These are phyloP conservation scores for Eilema depressum DNA, from an alignment of 2,888 invertebrate species.

Conservation along the genomic window DNA sequence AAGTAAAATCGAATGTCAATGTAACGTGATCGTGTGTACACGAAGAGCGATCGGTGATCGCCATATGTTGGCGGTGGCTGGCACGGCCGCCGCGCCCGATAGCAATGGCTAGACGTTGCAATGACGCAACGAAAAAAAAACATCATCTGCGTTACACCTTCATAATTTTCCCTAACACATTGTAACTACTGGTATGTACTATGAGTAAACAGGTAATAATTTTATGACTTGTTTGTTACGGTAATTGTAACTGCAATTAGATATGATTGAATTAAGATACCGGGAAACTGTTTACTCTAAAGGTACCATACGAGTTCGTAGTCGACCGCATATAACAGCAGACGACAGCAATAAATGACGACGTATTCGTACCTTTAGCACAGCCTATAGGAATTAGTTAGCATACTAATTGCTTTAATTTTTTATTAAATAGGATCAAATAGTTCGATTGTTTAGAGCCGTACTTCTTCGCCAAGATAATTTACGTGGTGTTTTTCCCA, in stretches of 20 bases:
- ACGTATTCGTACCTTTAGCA: too few relatives aligned
- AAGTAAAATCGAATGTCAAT: slow-evolving; percentile 53
- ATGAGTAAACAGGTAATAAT: slow-evolving; percentile 15
- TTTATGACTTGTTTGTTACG: slow-evolving; percentile 10
- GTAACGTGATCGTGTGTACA: slow-evolving; percentile 54
- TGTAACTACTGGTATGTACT: slow-evolving; percentile 30
- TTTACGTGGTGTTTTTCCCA: too few relatives aligned
- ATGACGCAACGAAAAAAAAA: slow-evolving; percentile 49
- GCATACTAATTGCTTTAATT: too few relatives aligned
- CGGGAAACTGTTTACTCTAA: not conserved
- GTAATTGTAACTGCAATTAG: slow-evolving; percentile 8
- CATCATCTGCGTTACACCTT: slow-evolving; percentile 42
- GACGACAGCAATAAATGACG: too few relatives aligned
- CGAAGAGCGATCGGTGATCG: slow-evolving; percentile 22
- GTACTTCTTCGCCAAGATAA: too few relatives aligned
- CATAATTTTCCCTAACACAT: slow-evolving; percentile 36
- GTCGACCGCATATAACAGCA: too few relatives aligned
- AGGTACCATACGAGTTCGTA: too few relatives aligned
- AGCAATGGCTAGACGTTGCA: slow-evolving; percentile 59
- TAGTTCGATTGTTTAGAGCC: too few relatives aligned
- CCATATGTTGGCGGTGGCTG: slow-evolving; percentile 81
- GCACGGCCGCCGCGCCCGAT: slow-evolving; percentile 66
- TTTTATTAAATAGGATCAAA: too few relatives aligned
- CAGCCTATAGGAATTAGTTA: too few relatives aligned
- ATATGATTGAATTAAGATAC: not conserved